A percentile compares a stretch with the other conserved stretches of the same genome.
Conservation (phyloP, 2,797 vertebrate species). For the Pelobates cultripes region DNA sequence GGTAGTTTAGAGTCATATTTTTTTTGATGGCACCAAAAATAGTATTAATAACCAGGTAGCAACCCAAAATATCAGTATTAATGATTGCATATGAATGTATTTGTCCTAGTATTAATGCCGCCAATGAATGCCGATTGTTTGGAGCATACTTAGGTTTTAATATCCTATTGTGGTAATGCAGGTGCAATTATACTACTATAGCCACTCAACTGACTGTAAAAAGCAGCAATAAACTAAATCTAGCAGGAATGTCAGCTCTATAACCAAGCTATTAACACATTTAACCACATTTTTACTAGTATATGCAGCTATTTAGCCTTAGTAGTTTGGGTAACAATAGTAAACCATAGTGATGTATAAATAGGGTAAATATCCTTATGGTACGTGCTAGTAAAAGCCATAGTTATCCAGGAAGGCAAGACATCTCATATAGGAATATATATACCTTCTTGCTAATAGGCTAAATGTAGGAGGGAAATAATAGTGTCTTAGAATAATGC, state of each 20-base stretch:
- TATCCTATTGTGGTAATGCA: not conserved
- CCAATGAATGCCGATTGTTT: not conserved
- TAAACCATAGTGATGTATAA: conserved; percentile 2
- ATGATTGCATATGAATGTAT: conserved; percentile 4
- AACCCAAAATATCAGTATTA: conserved; percentile 15
- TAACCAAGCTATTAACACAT: conserved; percentile 14
- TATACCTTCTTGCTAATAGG: not conserved
- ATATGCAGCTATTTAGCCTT: conserved; percentile 28
- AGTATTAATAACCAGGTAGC: conserved; percentile 7
- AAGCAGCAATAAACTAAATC: conserved; percentile 21
- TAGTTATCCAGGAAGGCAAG: conserved; percentile 19
- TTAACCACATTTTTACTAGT: conserved; percentile 16
- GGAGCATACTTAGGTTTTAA: not conserved
- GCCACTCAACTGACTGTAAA: conserved; percentile 5
- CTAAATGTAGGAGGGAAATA: not conserved
- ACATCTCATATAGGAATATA: conserved; percentile 1
- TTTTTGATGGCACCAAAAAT: not conserved
- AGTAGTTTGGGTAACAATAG: conserved; percentile 22
- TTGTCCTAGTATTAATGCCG: conserved; percentile 6
- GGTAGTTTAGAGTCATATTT: not conserved
- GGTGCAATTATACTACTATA: conserved; percentile 15
- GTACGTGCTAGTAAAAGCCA: conserved; percentile 46
- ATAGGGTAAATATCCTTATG: conserved; percentile 3
- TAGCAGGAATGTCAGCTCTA: conserved; percentile 35
- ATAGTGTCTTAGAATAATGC: conserved; percentile 5